These are phyloP conservation scores for Cinclus cinclus DNA, from an alignment of 2,113 vertebrate genomes.

Conservation along the genomic window DNA sequence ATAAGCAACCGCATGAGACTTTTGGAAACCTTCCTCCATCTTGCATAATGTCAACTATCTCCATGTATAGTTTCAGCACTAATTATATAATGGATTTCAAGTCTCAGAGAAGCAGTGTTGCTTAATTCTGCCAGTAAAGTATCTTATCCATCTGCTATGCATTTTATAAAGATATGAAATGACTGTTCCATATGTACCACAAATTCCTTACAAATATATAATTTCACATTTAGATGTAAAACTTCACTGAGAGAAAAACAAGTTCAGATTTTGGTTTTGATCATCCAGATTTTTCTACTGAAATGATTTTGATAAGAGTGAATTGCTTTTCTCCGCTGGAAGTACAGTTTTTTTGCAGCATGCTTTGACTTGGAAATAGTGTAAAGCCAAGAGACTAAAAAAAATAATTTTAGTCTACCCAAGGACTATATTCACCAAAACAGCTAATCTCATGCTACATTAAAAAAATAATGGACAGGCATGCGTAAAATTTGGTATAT, in stretches of 20 bases:
- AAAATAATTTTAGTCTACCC: not conserved
- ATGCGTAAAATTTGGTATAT: not conserved
- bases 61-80: not conserved
- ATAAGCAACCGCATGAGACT: not conserved
- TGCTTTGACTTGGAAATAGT: not conserved
- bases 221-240: constrained; percentile 5
- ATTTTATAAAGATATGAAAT: not conserved
- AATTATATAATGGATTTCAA: not conserved
- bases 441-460: not conserved
- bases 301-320: not conserved
- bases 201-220: not conserved
- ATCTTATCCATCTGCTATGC: not conserved
- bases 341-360: not conserved
- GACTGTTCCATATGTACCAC: not conserved
- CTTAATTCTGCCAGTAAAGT: not conserved
- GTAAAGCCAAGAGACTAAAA: not conserved
- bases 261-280: not conserved
- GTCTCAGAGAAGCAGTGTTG: not conserved
- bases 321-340: not conserved
- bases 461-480: not conserved
- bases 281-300: not conserved
- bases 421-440: not conserved
- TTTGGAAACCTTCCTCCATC: not conserved
- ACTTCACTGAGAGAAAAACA: not conserved
- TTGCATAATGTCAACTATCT: not conserved